A percentile compares a stretch with the other conserved stretches of the same genome.
Conservation (phyloP, 2,113 vertebrate genomes). For the Burhinus bistriatus region DNA sequence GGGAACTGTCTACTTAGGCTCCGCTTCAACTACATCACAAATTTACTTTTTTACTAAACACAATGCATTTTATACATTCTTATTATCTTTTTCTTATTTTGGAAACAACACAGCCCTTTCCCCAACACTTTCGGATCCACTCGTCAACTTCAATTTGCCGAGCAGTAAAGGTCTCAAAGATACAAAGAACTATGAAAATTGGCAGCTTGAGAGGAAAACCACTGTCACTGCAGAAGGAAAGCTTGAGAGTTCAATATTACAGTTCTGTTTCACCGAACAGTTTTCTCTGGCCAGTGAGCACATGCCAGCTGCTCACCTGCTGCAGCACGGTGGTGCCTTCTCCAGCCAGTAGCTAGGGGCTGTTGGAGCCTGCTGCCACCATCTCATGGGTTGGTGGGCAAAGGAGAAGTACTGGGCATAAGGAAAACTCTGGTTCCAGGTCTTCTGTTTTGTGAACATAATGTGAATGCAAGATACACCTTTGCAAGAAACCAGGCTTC, state of each 20-base stretch:
- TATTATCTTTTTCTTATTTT: not conserved
- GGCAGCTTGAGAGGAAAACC: not conserved
- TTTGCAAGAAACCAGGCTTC: not conserved
- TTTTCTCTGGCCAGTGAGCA: not conserved
- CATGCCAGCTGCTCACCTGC: not conserved
- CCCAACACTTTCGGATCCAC: not conserved
- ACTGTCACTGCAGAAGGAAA: not conserved
- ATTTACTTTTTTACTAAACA: not conserved
- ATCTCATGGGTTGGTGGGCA: not conserved
- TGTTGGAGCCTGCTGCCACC: not conserved
- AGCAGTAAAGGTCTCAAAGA: not conserved
- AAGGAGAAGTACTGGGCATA: not conserved
- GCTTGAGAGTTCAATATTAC: fast-evolving
- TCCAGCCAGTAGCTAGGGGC: not conserved
- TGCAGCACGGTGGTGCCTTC: not conserved
- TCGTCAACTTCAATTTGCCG: not conserved
- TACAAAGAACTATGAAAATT: not conserved
- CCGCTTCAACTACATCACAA: not conserved
- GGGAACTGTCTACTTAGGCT: not conserved
- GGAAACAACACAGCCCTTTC: not conserved
- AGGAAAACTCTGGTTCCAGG: not conserved
- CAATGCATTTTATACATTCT: not conserved
- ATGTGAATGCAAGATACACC: not conserved
- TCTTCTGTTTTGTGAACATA: not conserved
- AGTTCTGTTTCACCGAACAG: not conserved